Percentiles rank a stretch among this genome's conserved stretches.
Evolutionary conservation across 64 coral and sea anemone genomes (phyloP).

Genomic region (Stichodactyla helianthus): DNA sequence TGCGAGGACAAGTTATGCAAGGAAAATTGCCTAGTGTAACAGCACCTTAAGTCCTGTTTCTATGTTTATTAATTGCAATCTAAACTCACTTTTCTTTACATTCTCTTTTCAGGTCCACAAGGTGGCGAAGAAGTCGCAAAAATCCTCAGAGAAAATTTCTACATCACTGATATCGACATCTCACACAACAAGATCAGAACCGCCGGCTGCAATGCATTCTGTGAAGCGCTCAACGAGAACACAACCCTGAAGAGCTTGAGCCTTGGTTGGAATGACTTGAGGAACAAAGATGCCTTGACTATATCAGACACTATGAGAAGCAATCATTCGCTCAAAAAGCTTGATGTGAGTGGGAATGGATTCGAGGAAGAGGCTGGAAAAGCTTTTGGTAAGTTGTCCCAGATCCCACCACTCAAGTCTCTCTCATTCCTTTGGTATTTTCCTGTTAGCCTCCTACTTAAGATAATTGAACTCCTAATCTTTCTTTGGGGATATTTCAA

Average conservation of each 20-base stretch:
- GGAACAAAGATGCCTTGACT: slow-evolving; percentile 55
- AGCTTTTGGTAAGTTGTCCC: slow-evolving; percentile 56
- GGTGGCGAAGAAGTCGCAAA: slow-evolving; percentile 56
- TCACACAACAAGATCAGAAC: slow-evolving; percentile 60
- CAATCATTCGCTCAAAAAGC: slow-evolving; percentile 51
- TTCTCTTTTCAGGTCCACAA: slow-evolving; percentile 29
- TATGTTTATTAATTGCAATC: too few relatives aligned
- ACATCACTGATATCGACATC: slow-evolving; percentile 80
- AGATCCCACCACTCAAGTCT: not conserved
- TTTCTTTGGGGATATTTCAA: not conserved
- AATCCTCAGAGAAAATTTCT: slow-evolving; percentile 75
- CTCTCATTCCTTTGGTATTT: not conserved
- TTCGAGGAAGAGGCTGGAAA: slow-evolving; percentile 82
- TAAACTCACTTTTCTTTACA: not conserved
- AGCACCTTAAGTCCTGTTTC: too few relatives aligned
- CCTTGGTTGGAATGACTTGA: slow-evolving; percentile 68
- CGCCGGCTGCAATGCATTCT: slow-evolving; percentile 43
- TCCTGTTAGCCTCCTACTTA: not conserved
- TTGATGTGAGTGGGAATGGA: slow-evolving; percentile 81
- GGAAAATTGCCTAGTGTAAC: too few relatives aligned
- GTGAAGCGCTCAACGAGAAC: slow-evolving; percentile 51
- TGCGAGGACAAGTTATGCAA: too few relatives aligned
- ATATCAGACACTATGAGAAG: slow-evolving; percentile 60
- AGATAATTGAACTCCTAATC: too few relatives aligned
- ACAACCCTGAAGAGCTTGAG: slow-evolving; percentile 41